phyloP scores from a whole-genome alignment of 2,888 invertebrate genomes.

The Coleophora deauratella region DNA sequence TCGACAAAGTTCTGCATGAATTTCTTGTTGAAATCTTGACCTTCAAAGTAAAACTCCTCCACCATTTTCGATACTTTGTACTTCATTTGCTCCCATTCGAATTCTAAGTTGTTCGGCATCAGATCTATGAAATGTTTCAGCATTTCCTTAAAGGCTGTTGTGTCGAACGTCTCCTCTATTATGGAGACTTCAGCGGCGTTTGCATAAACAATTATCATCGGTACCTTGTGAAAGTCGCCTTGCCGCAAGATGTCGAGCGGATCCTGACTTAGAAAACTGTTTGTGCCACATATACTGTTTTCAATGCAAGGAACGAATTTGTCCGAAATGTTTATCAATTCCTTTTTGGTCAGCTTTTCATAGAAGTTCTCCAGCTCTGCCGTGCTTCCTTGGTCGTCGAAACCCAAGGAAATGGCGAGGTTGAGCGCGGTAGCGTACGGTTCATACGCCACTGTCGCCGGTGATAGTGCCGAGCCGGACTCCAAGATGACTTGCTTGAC shows the following conservation, averaged over 20 bases:
- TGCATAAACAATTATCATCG: constrained; percentile 41
- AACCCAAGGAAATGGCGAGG: constrained; percentile 62
- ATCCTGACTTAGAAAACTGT: constrained; percentile 38
- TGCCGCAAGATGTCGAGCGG: constrained; percentile 34
- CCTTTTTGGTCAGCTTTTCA: constrained; percentile 19
- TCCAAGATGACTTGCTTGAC: constrained; percentile 52
- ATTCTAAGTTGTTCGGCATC: constrained; percentile 47
- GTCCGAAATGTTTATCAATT: constrained; percentile 26
- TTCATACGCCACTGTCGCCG: constrained; percentile 36
- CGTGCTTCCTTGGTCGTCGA: constrained; percentile 23
- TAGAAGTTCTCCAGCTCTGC: constrained; percentile 35
- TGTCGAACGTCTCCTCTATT: constrained; percentile 22
- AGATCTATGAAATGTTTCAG: constrained; percentile 37
- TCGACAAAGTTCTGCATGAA: constrained; percentile 31
- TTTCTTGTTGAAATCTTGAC: constrained; percentile 17
- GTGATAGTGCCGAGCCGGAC: constrained; percentile 53
- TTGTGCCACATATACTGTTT: constrained; percentile 19
- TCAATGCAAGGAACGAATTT: constrained; percentile 48
- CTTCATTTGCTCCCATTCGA: constrained; percentile 27
- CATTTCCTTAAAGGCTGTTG: constrained; percentile 20
- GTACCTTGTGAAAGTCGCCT: constrained; percentile 36
- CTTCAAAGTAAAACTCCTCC: constrained; percentile 46
- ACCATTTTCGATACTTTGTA: constrained; percentile 37
- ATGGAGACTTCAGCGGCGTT: constrained; percentile 27
- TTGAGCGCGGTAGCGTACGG: constrained; percentile 35